Percentiles rank a stretch among this genome's conserved stretches.
These are phyloP conservation scores for Merops nubicus DNA, from an alignment of 2,113 vertebrate genomes.

Conservation along the genomic window DNA sequence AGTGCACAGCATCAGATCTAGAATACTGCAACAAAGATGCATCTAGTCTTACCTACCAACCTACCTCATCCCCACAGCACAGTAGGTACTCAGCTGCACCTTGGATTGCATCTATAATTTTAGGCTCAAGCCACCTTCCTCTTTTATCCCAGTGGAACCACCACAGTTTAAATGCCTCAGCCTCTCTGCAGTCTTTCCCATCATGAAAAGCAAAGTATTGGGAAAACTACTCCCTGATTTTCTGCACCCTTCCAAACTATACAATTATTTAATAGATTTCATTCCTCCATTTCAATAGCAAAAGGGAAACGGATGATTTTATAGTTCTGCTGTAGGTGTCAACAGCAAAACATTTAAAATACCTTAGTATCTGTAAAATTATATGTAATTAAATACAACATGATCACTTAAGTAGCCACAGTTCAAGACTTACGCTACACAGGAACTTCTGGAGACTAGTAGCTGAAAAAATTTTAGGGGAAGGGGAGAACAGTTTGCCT, in stretches of 20 bases:
- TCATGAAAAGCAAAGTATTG: background rate
- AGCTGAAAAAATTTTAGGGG: background rate
- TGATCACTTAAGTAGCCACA: background rate
- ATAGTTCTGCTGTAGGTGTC: background rate
- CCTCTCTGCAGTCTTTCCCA: background rate
- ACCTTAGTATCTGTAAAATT: background rate
- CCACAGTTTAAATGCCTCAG: background rate
- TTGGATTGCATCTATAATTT: fast-evolving
- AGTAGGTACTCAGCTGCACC: background rate
- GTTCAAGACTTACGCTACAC: background rate
- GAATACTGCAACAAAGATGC: background rate
- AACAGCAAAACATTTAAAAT: background rate
- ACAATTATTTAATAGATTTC: background rate
- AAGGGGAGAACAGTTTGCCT: background rate
- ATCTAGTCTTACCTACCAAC: background rate
- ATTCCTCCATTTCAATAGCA: background rate
- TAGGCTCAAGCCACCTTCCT: background rate
- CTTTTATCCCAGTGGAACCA: background rate
- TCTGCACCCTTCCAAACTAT: background rate
- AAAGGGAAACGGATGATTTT: background rate
- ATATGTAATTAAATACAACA: background rate
- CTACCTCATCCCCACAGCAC: background rate
- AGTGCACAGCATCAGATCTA: background rate
- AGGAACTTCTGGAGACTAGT: background rate
- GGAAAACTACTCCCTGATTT: background rate